Evolutionary conservation across 2,113 vertebrate genomes (phyloP), one percentile per base, ranked within the genome.

Genomic region (Hipposideros armiger): DNA sequence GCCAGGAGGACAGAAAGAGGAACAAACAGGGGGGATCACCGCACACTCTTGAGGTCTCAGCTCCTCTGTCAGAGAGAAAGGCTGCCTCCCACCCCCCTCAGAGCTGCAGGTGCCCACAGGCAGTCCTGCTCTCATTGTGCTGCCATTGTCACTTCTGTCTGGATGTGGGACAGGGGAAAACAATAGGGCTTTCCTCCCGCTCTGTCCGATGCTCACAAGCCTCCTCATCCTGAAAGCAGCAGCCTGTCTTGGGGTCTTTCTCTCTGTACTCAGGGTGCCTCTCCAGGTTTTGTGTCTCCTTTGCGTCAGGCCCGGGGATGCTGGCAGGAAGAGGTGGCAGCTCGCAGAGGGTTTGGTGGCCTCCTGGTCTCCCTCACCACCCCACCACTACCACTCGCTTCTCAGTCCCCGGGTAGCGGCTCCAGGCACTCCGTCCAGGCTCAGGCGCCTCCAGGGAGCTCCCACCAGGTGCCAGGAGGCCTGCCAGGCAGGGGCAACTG

Each of bases 41-140:
- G 3, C 2, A 1, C 13, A 1, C 28, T 1, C 32, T 3, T 6
- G 52, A 62, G n/a, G 36, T 1, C 50, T 26, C 26, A 7, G 13
- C 24, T 11, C 32, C 11, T 26, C 19, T 24, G 17, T 4, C 52
- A 13, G 80, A 64, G 80, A 47, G 40, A 52, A 32, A 77, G 20
- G 52, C 14, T 6, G 76, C 1, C 14, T n/a, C 16, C 52, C 4
- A 3, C 16, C 52, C 22, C 14, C 22, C n/a, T 42, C 26, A 5
- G 50, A 7, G 67, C 3, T 7, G 8, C 87, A 26, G 78, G 52
- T 2, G 5, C 13, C 47, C 13, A 16, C 22, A 0, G 14, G 26
- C n/a, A n/a, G 8, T 30, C 10, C 28, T 10, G 28, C 50, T 2
- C 5, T 8, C 50, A 1, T 4, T 1, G 6, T 11, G 16, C 13